phyloP scores from a whole-genome alignment of 2,888 invertebrate genomes.

The Cheilosia vulpina region DNA sequence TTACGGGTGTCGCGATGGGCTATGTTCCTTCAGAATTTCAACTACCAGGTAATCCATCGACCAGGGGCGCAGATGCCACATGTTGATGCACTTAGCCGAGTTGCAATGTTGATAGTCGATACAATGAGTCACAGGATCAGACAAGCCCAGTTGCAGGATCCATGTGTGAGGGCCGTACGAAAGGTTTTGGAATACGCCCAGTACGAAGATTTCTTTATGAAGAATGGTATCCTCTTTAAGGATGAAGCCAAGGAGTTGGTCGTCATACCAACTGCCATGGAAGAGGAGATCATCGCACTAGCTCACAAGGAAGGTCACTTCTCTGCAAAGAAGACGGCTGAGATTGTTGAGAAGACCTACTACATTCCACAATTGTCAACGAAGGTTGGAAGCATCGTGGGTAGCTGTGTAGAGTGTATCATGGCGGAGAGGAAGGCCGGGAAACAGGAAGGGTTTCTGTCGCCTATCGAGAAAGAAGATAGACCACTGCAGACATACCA shows the following conservation, averaged over 20 bases:
- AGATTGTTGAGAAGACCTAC: slow-evolving; percentile 77
- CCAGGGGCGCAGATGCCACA: slow-evolving; percentile 61
- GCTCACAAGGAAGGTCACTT: no score
- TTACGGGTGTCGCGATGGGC: slow-evolving; percentile 52
- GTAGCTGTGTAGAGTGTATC: slow-evolving; percentile 16
- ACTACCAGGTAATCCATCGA: slow-evolving; percentile 54
- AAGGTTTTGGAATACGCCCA: slow-evolving; percentile 43
- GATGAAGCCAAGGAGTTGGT: slow-evolving; percentile 68
- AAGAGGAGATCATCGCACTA: no score
- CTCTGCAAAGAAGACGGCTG: slow-evolving; percentile 24
- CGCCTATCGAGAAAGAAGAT: slow-evolving; percentile 78
- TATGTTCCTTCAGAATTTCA: slow-evolving; percentile 60
- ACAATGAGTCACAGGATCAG: slow-evolving; percentile 32
- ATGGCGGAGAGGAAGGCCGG: slow-evolving; percentile 76
- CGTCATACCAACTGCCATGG: slow-evolving; percentile 77
- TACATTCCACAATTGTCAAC: slow-evolving; percentile 70
- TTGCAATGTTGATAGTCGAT: slow-evolving; percentile 55
- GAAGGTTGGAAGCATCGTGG: slow-evolving; percentile 40
- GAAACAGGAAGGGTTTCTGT: slow-evolving; percentile 78
- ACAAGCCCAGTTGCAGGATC: slow-evolving; percentile 20
- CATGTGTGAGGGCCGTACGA: slow-evolving; percentile 40
- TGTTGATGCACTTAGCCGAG: no score
- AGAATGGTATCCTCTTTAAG: slow-evolving; percentile 60
- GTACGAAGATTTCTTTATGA: slow-evolving; percentile 44
- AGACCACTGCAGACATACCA: slow-evolving; percentile 78